Conservation (phyloP, 2,888 invertebrate species). For the Erebia palarica region DNA sequence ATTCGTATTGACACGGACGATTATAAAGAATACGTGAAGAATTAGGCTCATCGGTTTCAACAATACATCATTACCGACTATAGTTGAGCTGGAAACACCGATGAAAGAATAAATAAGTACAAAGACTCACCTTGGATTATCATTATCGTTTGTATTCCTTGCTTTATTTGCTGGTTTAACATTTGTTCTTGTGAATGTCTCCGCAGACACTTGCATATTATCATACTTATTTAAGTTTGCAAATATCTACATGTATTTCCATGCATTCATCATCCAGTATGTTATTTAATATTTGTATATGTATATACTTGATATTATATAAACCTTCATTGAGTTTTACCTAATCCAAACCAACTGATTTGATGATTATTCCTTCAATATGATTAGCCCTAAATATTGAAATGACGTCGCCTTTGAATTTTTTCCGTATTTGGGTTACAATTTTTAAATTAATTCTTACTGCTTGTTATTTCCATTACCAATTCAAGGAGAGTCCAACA, state of each 20-base stretch:
- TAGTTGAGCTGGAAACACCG: not conserved
- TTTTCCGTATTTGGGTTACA: too few species aligned
- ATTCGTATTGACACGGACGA: constrained; percentile 2
- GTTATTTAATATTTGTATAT: too few species aligned
- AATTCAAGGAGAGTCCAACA: not conserved
- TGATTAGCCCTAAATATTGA: not conserved
- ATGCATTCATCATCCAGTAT: not conserved
- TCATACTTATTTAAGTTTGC: not conserved
- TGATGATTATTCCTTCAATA: not conserved
- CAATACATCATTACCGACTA: constrained; percentile 12
- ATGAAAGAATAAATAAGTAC: not conserved
- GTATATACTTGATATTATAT: not conserved
- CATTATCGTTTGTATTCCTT: constrained; percentile 8
- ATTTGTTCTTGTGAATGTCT: constrained; percentile 1
- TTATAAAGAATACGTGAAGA: constrained; percentile 18
- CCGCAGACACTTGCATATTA: not conserved
- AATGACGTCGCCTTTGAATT: not conserved
- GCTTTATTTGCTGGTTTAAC: constrained; percentile 6
- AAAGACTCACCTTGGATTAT: constrained; percentile 13
- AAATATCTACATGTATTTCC: not conserved
- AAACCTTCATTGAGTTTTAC: not conserved
- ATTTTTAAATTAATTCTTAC: too few species aligned
- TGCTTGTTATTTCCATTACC: not conserved
- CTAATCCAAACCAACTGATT: not conserved
- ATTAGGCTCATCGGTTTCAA: constrained; percentile 12